Percentiles rank a stretch among this genome's conserved stretches.
These are phyloP conservation scores for Lepilemur septentrionalis DNA, from an alignment of 2,797 vertebrate genomes.

Conservation along the genomic window DNA sequence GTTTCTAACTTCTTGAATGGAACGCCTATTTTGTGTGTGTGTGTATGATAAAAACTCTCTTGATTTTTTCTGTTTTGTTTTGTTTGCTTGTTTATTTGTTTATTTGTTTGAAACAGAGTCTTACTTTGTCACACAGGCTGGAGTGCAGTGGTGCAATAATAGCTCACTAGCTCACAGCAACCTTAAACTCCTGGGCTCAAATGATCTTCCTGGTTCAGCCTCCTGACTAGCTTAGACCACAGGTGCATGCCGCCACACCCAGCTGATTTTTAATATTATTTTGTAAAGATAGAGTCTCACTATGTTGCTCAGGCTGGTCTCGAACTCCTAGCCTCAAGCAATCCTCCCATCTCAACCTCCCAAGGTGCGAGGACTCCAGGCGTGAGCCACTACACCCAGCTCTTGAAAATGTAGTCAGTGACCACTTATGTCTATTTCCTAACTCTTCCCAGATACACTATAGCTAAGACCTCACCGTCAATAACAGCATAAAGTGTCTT, in stretches of 20 bases:
- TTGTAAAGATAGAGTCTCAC: no score
- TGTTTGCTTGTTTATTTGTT: not conserved
- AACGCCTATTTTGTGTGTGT: not conserved
- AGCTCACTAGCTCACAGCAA: not conserved
- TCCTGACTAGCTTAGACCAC: no score
- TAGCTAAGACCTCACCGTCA: not conserved
- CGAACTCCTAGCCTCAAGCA: no score
- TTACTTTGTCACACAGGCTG: no score
- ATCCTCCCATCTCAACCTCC: no score
- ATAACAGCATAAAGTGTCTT: not conserved
- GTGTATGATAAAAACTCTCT: not conserved
- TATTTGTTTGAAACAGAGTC: not conserved
- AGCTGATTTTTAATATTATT: no score
- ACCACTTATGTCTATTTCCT: not conserved
- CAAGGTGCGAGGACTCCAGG: no score
- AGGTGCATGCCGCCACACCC: no score
- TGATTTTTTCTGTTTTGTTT: not conserved
- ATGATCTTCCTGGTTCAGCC: not conserved
- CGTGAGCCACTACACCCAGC: no score
- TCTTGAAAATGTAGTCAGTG: not conserved
- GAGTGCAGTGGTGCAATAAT: not conserved
- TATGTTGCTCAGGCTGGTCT: no score
- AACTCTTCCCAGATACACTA: not conserved
- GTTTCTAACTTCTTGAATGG: not conserved
- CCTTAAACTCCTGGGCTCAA: not conserved